A percentile compares a stretch with the other conserved stretches of the same genome.
Evolutionary conservation across 2,113 vertebrate genomes (phyloP).

Genomic region (Megaleporinus macrocephalus): DNA sequence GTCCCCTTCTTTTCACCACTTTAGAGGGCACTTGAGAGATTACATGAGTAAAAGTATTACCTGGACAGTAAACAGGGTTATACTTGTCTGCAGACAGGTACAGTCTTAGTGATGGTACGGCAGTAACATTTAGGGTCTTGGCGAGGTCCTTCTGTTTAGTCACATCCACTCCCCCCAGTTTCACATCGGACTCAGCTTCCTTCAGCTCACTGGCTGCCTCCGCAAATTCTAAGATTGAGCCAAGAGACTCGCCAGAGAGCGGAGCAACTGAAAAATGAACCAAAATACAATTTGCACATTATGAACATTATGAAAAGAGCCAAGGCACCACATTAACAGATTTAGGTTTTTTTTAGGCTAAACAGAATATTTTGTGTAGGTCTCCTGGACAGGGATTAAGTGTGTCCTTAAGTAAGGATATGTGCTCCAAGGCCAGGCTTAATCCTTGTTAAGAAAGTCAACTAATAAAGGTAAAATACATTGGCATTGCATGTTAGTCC

Average conservation of each 20-base stretch:
- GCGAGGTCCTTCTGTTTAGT: conserved; percentile 80
- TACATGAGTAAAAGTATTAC: conserved; percentile 66
- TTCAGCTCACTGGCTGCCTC: conserved; percentile 80
- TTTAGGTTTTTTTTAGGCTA: too few species aligned
- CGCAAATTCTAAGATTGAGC: conserved; percentile 77
- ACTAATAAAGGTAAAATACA: neutral
- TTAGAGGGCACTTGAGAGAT: too few species aligned
- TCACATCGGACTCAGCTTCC: conserved; percentile 79
- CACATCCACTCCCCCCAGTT: conserved; percentile 82
- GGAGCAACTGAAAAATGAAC: conserved; percentile 76
- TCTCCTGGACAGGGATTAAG: too few species aligned
- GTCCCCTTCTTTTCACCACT: too few species aligned
- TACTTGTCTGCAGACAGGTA: conserved; percentile 85
- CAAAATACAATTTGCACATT: neutral
- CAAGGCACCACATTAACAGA: neutral
- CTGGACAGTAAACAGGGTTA: conserved; percentile 82
- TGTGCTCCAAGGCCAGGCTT: neutral
- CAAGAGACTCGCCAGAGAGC: conserved; percentile 76
- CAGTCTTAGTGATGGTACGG: conserved; percentile 79
- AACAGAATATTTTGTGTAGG: too few species aligned
- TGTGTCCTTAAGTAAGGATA: too few species aligned
- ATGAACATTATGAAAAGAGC: neutral
- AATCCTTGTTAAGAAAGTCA: neutral
- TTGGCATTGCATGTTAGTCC: too few species aligned
- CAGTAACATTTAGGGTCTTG: conserved; percentile 77